phyloP scores from a whole-genome alignment of 1,140 invertebrate genomes.

The Hyphantria cunea region DNA sequence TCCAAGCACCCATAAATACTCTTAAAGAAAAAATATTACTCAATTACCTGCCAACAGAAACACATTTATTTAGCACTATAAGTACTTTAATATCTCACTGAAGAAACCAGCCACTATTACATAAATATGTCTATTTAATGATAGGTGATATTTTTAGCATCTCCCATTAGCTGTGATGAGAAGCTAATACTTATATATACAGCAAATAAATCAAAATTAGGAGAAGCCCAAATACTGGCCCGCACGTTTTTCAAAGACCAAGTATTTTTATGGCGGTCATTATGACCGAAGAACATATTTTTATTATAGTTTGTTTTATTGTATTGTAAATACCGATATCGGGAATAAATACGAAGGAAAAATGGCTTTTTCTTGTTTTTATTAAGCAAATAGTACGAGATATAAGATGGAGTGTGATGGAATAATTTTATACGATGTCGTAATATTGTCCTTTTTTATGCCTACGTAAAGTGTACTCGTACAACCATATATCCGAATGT shows the following conservation, averaged over 20 bases:
- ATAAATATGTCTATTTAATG: no score
- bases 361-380: conserved; percentile 26
- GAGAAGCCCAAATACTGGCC: conserved; percentile 19
- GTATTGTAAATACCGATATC: conserved; percentile 41
- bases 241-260: conserved; percentile 34
- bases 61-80: no score
- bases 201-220: conserved; percentile 45
- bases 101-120: no score
- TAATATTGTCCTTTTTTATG: conserved; percentile 25
- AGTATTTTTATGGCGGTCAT: conserved; percentile 32
- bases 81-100: no score
- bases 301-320: conserved; percentile 41
- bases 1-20: no score
- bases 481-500: conserved; percentile 12
- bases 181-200: conserved; percentile 48
- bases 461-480: neutral
- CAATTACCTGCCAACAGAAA: no score
- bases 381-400: conserved; percentile 8
- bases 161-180: no score
- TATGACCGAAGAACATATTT: conserved; percentile 35
- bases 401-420: conserved; percentile 6
- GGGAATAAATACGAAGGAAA: conserved; percentile 31
- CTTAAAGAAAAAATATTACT: no score
- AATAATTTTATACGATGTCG: conserved; percentile 27
- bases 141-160: no score